These are phyloP conservation scores for Brachypteracias leptosomus DNA, from an alignment of 2,113 vertebrate genomes.

Conservation along the genomic window DNA sequence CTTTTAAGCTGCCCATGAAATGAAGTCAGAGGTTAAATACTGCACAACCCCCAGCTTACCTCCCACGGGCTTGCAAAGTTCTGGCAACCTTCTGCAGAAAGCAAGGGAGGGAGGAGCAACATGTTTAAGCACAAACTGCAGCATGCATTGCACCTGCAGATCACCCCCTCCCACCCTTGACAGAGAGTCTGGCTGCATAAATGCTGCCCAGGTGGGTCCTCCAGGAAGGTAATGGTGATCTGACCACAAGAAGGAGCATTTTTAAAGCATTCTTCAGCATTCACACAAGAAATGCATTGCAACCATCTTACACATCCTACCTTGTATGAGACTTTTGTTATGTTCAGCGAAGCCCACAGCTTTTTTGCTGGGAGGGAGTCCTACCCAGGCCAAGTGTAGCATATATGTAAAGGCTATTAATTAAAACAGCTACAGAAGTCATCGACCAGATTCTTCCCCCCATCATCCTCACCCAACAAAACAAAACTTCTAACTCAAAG, in stretches of 20 bases:
- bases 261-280: background rate
- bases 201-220: background rate
- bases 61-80: background rate
- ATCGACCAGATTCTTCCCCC: background rate
- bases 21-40: background rate
- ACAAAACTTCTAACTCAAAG: background rate
- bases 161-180: background rate
- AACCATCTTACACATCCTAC: background rate
- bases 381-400: background rate
- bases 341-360: background rate
- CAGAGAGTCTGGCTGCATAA: background rate
- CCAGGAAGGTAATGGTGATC: background rate
- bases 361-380: background rate
- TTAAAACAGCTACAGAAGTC: background rate
- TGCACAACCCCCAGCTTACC: background rate
- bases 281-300: background rate
- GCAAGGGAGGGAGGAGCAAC: background rate
- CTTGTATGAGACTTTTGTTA: background rate
- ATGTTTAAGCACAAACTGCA: background rate
- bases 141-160: background rate
- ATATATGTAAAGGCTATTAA: background rate
- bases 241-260: background rate
- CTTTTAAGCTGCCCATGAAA: background rate
- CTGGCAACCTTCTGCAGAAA: background rate
- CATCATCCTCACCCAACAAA: background rate